Conservation (phyloP, 2,797 vertebrate species). For the Mormyrus proboscirostris region DNA sequence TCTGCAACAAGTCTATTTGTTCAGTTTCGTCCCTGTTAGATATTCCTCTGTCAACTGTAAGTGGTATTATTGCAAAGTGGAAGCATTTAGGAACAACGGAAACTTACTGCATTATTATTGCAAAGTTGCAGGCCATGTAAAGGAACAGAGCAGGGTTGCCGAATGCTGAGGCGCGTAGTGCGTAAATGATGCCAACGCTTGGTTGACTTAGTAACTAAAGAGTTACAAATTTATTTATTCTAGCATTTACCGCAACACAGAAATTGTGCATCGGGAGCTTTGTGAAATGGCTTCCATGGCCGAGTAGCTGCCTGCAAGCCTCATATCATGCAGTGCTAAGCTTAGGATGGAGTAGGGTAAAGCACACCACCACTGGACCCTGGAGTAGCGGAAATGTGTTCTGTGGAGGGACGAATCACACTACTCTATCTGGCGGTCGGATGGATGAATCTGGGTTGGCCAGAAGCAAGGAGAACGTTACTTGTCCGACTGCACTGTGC, state of each 20-base stretch:
- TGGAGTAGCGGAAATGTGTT: neutral
- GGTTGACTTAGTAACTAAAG: neutral
- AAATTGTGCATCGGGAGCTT: neutral
- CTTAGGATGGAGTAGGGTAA: neutral
- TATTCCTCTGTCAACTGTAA: neutral
- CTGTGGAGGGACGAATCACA: neutral
- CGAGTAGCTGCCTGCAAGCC: neutral
- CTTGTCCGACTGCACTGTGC: neutral
- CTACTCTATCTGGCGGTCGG: neutral
- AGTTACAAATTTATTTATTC: neutral
- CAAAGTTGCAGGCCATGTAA: neutral
- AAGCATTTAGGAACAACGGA: neutral
- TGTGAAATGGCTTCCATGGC: neutral
- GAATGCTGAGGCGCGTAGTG: neutral
- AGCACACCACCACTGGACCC: neutral
- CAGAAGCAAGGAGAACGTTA: neutral
- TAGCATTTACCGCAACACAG: neutral
- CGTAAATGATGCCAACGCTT: neutral
- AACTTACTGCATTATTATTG: neutral
- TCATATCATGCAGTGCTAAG: neutral
- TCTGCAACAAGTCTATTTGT: neutral
- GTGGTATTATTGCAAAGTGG: neutral
- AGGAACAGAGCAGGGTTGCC: neutral
- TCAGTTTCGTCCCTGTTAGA: neutral
- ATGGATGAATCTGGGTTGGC: neutral